Evolutionary conservation across 1,140 invertebrate species (phyloP), one percentile per base, ranked within the genome.

Genomic region (Phenacoccus solenopsis): DNA sequence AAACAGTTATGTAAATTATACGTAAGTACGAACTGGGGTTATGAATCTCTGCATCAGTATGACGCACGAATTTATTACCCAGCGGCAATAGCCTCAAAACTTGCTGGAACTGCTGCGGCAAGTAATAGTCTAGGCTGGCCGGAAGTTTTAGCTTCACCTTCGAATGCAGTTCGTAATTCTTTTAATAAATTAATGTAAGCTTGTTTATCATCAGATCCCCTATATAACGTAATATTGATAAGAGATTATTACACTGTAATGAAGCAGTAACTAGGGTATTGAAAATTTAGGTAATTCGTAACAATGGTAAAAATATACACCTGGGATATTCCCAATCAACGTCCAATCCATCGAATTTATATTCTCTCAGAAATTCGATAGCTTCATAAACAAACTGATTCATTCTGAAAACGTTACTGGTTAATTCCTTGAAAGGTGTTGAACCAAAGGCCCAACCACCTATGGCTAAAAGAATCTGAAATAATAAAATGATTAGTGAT

Each of bases 251-350:
- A 3, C 1, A 30, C 5, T 10, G 20, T 28, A 10, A 5, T 16
- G 20, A 16, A n/a, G 16, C 3, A 49, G 3, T 4, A n/a, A 16
- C 20, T 49, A 16, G 5, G 38, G 38, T 3, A 16, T 5, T 5
- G 38, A 49, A 5, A 9, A 1, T 67, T 22, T 3, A 67, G n/a
- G 24, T 7, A 5, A 21, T 61, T 9, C 4, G n/a, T 5, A 61
- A 49, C 59, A 67, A 38, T 28, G 27, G 59, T 49, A 10, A 49
- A 49, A n/a, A n/a, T n/a, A 72, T 70, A 78, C 78, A 87, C 86
- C 87, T 85, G 1, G 94, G 94, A 80, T 96, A 96, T 80, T 98
- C 94, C 94, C 95, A 98, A 76, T 97, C 94, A 0, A 98, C 88
- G 74, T 98, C 94, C n/a, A 96, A 79, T 5, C 95, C 95, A 76